Conservation (phyloP, 2,797 vertebrate genomes). For the Xyrichtys novacula region DNA sequence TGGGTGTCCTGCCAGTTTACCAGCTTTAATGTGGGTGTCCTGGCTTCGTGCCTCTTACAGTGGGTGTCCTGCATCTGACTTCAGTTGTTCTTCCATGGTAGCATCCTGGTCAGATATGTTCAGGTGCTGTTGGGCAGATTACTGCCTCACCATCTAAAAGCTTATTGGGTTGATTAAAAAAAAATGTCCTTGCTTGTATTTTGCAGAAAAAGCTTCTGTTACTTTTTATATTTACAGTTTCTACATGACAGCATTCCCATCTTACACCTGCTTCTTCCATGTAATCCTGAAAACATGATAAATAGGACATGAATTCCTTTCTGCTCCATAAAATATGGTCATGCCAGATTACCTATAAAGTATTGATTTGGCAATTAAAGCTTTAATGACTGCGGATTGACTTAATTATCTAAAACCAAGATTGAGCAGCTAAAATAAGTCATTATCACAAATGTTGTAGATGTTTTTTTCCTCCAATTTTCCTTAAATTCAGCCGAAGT, state of each 20-base stretch:
- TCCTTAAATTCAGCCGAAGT: neutral
- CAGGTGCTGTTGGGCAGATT: neutral
- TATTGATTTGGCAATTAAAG: neutral
- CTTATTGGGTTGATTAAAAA: neutral
- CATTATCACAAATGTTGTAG: neutral
- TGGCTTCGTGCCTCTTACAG: slow-evolving; percentile 29
- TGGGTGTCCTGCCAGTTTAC: slow-evolving; percentile 41
- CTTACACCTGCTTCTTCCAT: too few relatives aligned
- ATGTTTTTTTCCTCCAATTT: neutral
- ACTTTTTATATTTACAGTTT: too few relatives aligned
- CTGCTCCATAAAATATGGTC: neutral
- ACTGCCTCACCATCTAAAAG: neutral
- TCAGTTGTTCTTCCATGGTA: slow-evolving; percentile 16
- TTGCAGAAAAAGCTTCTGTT: too few relatives aligned
- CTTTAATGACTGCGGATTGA: neutral
- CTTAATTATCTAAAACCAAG: neutral
- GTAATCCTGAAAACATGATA: neutral
- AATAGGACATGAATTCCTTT: neutral
- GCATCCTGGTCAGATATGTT: slow-evolving; percentile 22
- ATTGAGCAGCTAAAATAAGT: neutral
- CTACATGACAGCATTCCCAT: too few relatives aligned
- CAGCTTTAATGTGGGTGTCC: slow-evolving; percentile 26
- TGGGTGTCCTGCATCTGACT: slow-evolving; percentile 42
- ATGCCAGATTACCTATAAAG: neutral
- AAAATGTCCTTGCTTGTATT: neutral